These are phyloP conservation scores for Patagioenas fasciata DNA, from an alignment of 2,113 vertebrate genomes.

Conservation along the genomic window DNA sequence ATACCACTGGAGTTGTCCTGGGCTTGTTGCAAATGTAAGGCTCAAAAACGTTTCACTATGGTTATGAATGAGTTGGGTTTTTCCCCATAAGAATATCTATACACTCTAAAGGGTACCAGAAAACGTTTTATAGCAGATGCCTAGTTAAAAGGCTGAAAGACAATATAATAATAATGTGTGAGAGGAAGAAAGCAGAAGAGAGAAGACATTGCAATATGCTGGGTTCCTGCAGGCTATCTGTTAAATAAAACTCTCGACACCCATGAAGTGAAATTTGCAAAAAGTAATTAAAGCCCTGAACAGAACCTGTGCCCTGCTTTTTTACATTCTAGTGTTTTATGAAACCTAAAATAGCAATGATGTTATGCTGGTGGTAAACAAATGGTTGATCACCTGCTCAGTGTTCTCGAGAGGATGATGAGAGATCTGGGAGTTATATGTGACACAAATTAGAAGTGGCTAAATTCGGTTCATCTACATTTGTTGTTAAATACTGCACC, in stretches of 20 bases:
- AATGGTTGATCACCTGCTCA: background rate
- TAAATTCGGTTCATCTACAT: background rate
- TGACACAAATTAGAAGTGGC: background rate
- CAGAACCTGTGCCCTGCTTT: background rate
- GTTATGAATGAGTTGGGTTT: background rate
- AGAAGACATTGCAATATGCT: background rate
- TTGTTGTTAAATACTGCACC: background rate
- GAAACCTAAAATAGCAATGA: background rate
- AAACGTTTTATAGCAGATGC: background rate
- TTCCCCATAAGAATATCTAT: background rate
- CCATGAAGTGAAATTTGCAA: background rate
- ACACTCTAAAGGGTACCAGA: background rate
- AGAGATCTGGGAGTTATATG: accelerated
- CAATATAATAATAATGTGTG: background rate
- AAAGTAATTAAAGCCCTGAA: background rate
- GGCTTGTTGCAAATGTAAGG: background rate
- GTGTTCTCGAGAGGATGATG: background rate
- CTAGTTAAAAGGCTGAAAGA: background rate
- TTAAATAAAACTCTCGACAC: background rate
- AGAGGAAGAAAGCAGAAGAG: background rate
- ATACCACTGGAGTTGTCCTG: background rate
- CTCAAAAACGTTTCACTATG: background rate
- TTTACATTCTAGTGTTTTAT: background rate
- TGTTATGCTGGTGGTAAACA: background rate
- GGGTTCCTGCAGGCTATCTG: background rate